Percentiles rank a stretch among this genome's conserved stretches.
Evolutionary conservation across 2,113 vertebrate species (phyloP).

Genomic region (Pollachius pollachius): DNA sequence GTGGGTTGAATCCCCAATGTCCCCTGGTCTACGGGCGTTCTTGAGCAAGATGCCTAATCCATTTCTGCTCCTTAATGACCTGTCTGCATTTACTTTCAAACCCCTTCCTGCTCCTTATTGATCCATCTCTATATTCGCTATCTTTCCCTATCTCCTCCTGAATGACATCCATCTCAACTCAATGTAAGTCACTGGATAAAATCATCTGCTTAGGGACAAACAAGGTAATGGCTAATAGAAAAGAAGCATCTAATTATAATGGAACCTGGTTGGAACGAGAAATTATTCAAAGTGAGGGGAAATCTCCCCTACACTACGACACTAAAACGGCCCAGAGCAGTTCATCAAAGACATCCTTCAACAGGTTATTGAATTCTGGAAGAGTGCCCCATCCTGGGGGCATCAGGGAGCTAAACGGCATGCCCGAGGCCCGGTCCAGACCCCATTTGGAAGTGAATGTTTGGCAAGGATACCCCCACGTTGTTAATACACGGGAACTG

Average conservation of each 20-base stretch:
- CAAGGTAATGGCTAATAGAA: background rate
- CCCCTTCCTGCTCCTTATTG: background rate
- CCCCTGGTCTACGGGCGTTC: too few relatives aligned
- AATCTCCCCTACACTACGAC: slow-evolving; percentile 42
- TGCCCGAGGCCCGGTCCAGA: slow-evolving; percentile 24
- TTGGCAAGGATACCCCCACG: slow-evolving; percentile 59
- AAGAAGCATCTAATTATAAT: slow-evolving; percentile 37
- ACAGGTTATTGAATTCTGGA: slow-evolving; percentile 51
- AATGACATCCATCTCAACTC: slow-evolving; percentile 36
- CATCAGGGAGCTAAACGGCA: slow-evolving; percentile 62
- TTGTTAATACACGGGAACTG: slow-evolving; percentile 72
- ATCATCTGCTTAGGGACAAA: too few relatives aligned
- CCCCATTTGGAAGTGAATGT: slow-evolving; percentile 49
- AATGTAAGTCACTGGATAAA: slow-evolving; percentile 12
- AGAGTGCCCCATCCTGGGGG: slow-evolving; percentile 51
- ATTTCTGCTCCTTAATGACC: too few relatives aligned
- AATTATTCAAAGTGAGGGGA: slow-evolving; percentile 61
- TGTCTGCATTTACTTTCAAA: too few relatives aligned
- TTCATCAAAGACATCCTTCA: slow-evolving; percentile 59
- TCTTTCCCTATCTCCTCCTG: background rate
- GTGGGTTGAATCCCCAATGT: too few relatives aligned
- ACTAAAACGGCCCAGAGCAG: slow-evolving; percentile 48
- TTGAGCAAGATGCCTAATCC: too few relatives aligned
- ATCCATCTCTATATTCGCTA: too few relatives aligned
- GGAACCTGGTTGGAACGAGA: slow-evolving; percentile 45